Conservation (phyloP, 2,888 invertebrate genomes). For the Drepanosiphum platanoidis region DNA sequence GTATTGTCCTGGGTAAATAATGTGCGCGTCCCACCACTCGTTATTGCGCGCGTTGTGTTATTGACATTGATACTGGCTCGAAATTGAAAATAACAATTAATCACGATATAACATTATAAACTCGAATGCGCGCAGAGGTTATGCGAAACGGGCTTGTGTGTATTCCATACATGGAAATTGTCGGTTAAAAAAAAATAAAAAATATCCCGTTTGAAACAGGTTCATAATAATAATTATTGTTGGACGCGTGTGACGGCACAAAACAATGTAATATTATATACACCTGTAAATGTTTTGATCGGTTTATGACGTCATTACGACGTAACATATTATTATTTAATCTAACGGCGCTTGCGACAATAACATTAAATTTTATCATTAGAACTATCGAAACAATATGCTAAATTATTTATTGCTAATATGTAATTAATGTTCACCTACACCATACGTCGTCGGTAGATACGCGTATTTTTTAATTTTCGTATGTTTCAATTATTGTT, state of each 20-base stretch:
- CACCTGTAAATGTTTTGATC: too few species aligned
- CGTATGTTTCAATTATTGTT: neutral
- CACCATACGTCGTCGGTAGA: neutral
- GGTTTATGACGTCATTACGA: neutral
- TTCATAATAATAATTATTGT: neutral
- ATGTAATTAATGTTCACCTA: neutral
- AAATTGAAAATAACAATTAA: neutral
- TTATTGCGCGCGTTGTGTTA: neutral
- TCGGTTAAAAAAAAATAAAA: neutral
- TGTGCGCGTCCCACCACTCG: neutral
- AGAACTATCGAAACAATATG: neutral
- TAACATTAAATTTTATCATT: neutral
- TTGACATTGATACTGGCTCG: neutral
- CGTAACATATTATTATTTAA: neutral
- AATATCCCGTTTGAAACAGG: neutral
- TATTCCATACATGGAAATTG: neutral
- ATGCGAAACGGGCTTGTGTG: neutral
- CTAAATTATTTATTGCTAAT: neutral
- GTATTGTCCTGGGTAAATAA: too few species aligned
- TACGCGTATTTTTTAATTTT: neutral
- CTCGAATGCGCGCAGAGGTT: neutral
- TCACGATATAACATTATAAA: too few species aligned
- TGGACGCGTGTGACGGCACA: neutral
- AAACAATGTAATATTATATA: neutral
- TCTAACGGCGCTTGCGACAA: neutral